Conservation (phyloP, 2,113 vertebrate genomes). For the Lasiurus borealis region DNA sequence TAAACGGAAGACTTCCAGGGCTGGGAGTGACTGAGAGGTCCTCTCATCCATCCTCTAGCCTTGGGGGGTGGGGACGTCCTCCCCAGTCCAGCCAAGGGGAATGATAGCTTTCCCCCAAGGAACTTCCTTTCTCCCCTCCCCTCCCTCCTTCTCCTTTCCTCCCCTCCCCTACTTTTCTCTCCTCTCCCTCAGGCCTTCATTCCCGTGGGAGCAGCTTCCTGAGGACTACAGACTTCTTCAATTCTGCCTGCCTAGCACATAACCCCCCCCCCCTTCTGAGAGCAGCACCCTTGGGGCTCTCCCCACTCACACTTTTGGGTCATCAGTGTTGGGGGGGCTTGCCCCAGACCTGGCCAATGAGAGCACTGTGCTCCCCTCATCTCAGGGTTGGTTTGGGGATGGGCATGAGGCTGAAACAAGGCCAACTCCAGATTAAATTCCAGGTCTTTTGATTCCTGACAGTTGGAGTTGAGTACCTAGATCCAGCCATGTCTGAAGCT, state of each 20-base stretch:
- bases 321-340: neutral
- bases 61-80: neutral
- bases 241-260: fast-evolving
- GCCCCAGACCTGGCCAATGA: neutral
- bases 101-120: neutral
- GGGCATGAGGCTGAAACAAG: too few relatives aligned
- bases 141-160: neutral
- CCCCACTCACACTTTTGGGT: neutral
- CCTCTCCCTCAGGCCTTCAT: neutral
- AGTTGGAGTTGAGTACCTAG: neutral
- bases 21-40: constrained; percentile 47
- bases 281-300: neutral
- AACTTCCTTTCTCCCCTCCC: neutral
- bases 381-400: neutral
- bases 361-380: fast-evolving
- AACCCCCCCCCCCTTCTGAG: fast-evolving
- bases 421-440: neutral
- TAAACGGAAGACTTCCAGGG: constrained; percentile 32
- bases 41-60: constrained; percentile 31
- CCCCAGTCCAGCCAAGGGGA: constrained; percentile 16
- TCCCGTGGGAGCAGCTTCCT: neutral
- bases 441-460: neutral
- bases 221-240: neutral
- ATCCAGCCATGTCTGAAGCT: neutral
- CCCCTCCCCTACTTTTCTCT: neutral